Evolutionary conservation across 2,888 invertebrate genomes (phyloP).

Genomic region (Molanna angustata): DNA sequence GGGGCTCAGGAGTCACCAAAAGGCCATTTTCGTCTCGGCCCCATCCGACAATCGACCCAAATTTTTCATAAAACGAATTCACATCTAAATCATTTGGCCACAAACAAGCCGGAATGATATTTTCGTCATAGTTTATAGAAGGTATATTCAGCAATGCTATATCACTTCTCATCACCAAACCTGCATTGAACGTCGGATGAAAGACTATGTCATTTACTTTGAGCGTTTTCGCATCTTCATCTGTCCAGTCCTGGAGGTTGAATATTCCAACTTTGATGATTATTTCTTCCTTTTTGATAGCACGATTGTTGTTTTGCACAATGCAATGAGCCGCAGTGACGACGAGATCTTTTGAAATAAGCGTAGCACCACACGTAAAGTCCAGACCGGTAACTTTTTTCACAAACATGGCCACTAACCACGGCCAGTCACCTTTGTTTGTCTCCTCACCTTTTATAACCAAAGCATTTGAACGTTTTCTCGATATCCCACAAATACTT

Average conservation of each 20-base stretch:
- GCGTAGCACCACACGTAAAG: slow-evolving; percentile 42
- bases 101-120: slow-evolving; percentile 15
- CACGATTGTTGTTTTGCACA: slow-evolving; percentile 26
- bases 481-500: slow-evolving; percentile 29
- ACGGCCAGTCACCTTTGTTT: slow-evolving; percentile 42
- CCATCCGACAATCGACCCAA: slow-evolving; percentile 57
- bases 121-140: slow-evolving; percentile 3
- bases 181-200: slow-evolving; percentile 32
- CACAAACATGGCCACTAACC: slow-evolving; percentile 42
- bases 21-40: slow-evolving; percentile 44
- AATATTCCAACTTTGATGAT: slow-evolving; percentile 34
- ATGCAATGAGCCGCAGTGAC: slow-evolving; percentile 33
- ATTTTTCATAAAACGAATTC: slow-evolving; percentile 6
- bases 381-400: slow-evolving; percentile 35
- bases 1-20: slow-evolving; percentile 41
- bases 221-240: slow-evolving; percentile 30
- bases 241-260: slow-evolving; percentile 33
- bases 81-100: slow-evolving; percentile 13
- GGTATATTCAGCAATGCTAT: slow-evolving; percentile 37
- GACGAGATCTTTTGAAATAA: slow-evolving; percentile 40
- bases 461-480: slow-evolving; percentile 34
- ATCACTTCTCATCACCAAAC: slow-evolving; percentile 34
- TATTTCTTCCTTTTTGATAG: slow-evolving; percentile 33
- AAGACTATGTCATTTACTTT: slow-evolving; percentile 31
- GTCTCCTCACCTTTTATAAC: slow-evolving; percentile 36